phyloP scores from a whole-genome alignment of 92 coral and sea anemone genomes.

The Siderastrea siderea region DNA sequence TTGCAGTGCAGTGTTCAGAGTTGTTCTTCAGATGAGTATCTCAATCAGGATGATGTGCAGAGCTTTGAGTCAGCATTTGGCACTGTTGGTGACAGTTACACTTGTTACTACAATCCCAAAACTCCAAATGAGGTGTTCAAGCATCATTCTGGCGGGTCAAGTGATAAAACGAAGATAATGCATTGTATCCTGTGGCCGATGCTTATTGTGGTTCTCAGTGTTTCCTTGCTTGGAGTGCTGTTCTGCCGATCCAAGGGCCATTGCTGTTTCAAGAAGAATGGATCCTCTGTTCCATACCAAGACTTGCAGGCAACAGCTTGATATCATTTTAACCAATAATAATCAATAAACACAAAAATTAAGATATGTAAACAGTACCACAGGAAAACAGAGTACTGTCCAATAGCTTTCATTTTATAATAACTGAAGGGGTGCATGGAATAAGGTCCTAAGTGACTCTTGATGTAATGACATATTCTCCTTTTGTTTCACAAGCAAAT shows the following conservation, averaged over 20 bases:
- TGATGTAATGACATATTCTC: too few species aligned
- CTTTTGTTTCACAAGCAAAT: too few species aligned
- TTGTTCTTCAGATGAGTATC: slow-evolving; percentile 22
- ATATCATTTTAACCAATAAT: neutral
- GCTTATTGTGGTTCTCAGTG: slow-evolving; percentile 32
- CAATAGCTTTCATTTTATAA: too few species aligned
- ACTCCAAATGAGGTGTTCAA: slow-evolving; percentile 51
- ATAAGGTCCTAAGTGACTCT: too few species aligned
- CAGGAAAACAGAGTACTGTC: too few species aligned
- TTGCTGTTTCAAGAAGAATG: slow-evolving; percentile 30
- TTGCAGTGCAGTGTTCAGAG: slow-evolving; percentile 69
- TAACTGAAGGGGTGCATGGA: too few species aligned
- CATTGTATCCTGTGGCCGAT: slow-evolving; percentile 77
- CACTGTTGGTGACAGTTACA: slow-evolving; percentile 13
- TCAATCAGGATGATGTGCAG: slow-evolving; percentile 9
- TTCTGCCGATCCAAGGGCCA: slow-evolving; percentile 43
- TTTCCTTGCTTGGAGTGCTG: slow-evolving; percentile 33
- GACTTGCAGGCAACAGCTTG: slow-evolving; percentile 27
- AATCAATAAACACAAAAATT: neutral
- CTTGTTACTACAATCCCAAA: slow-evolving; percentile 63
- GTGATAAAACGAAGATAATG: slow-evolving; percentile 46
- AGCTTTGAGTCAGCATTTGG: slow-evolving; percentile 20
- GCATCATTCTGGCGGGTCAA: neutral
- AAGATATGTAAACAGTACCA: too few species aligned
- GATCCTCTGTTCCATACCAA: slow-evolving; percentile 41